phyloP scores from a whole-genome alignment of 2,113 vertebrate genomes.

The Fregata magnificens region DNA sequence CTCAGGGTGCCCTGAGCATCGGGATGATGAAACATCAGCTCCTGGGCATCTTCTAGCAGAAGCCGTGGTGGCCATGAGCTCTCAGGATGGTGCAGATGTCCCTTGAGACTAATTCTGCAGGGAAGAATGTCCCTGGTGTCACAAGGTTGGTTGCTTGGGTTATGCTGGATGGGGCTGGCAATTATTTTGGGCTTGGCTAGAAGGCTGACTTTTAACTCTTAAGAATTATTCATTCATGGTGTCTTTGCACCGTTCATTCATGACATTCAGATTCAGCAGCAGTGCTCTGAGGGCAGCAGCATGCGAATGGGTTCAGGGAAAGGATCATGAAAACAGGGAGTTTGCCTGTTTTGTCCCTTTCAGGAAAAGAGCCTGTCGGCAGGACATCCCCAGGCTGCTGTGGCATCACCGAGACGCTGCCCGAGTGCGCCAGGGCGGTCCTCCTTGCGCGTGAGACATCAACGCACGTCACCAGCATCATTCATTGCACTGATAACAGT shows the following conservation, averaged over 20 bases:
- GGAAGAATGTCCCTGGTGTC: background rate
- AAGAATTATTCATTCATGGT: fast-evolving
- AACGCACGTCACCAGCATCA: background rate
- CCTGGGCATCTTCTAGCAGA: background rate
- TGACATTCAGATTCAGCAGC: background rate
- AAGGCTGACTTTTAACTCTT: background rate
- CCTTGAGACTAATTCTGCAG: background rate
- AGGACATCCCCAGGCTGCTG: background rate
- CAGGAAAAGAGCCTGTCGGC: background rate
- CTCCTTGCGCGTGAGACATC: background rate
- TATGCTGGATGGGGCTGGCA: background rate
- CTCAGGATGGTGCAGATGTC: fast-evolving
- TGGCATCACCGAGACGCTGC: background rate
- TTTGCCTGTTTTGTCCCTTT: background rate
- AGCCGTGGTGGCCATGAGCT: background rate
- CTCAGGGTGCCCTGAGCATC: background rate
- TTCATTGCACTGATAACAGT: background rate
- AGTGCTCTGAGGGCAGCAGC: background rate
- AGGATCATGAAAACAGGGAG: background rate
- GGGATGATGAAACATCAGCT: background rate
- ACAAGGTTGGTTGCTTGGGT: background rate
- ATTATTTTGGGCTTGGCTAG: background rate
- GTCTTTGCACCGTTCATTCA: background rate
- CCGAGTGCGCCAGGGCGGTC: fast-evolving
- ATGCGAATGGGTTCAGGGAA: background rate